phyloP scores from a whole-genome alignment of 2,888 invertebrate genomes.

The Thymelicus sylvestris region DNA sequence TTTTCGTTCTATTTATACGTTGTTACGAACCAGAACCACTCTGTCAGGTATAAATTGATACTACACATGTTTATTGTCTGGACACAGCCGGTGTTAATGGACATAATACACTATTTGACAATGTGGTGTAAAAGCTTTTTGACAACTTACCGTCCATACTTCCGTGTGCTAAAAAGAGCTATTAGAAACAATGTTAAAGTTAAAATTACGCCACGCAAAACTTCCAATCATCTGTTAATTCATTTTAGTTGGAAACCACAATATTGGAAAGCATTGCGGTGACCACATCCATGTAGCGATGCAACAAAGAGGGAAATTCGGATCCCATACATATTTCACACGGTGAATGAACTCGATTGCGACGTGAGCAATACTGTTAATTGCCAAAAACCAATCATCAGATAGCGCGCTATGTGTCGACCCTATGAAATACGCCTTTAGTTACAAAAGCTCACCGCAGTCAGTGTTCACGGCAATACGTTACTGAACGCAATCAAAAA shows the following conservation, averaged over 20 bases:
- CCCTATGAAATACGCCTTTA: slow-evolving; percentile 80
- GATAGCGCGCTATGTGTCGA: slow-evolving; percentile 79
- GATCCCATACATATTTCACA: slow-evolving; percentile 83
- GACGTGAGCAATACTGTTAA: slow-evolving; percentile 83
- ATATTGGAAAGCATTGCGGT: slow-evolving; percentile 37
- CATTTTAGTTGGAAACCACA: slow-evolving; percentile 27
- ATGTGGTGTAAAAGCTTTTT: slow-evolving; percentile 78
- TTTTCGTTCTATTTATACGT: not conserved
- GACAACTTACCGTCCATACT: slow-evolving; percentile 63
- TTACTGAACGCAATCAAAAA: slow-evolving; percentile 37
- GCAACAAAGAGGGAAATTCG: slow-evolving; percentile 75
- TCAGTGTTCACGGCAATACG: slow-evolving; percentile 30
- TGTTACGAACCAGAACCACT: not conserved
- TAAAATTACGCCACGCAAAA: not conserved
- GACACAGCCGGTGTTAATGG: slow-evolving; percentile 62
- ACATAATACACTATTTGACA: slow-evolving; percentile 65
- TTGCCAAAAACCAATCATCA: slow-evolving; percentile 86
- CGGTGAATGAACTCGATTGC: slow-evolving; percentile 81
- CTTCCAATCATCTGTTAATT: slow-evolving; percentile 10
- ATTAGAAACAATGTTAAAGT: slow-evolving; percentile 1
- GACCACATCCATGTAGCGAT: slow-evolving; percentile 45
- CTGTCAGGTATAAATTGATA: slow-evolving; percentile 13
- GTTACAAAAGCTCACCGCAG: slow-evolving; percentile 67
- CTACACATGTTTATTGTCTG: slow-evolving; percentile 37
- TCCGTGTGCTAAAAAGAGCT: slow-evolving; percentile 19